Conservation (phyloP, 2,797 vertebrate species). For the Toxotes lorentzi region DNA sequence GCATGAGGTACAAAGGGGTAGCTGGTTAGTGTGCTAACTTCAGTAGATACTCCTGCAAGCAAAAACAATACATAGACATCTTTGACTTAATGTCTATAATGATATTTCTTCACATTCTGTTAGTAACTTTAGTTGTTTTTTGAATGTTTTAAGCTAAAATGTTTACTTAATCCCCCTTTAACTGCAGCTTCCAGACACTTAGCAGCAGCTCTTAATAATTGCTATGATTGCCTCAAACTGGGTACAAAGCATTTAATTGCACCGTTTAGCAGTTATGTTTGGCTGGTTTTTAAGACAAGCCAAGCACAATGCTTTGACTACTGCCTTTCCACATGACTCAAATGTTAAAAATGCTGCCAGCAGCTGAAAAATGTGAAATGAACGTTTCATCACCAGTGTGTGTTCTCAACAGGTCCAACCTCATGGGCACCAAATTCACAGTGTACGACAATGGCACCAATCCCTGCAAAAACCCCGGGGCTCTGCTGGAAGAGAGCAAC, state of each 20-base stretch:
- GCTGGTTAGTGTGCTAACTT: too few species aligned
- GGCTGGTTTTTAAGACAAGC: neutral
- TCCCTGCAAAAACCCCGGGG: conserved; percentile 89
- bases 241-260: neutral
- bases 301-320: neutral
- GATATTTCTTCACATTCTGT: too few species aligned
- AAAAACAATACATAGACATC: too few species aligned
- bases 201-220: neutral
- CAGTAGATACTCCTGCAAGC: too few species aligned
- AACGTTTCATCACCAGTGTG: neutral
- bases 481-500: conserved; percentile 89
- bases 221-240: neutral
- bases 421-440: conserved; percentile 98
- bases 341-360: too few species aligned
- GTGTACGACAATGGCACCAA: conserved; percentile 95
- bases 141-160: too few species aligned
- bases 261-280: neutral
- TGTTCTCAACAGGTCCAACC: conserved; percentile 89
- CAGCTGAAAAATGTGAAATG: too few species aligned
- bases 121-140: too few species aligned
- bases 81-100: too few species aligned
- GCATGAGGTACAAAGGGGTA: too few species aligned
- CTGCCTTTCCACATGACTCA: neutral
- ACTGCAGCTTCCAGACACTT: neutral
- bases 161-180: too few species aligned